These are phyloP conservation scores for Margaritifera margaritifera DNA, from an alignment of 2,888 invertebrate species.

Conservation along the genomic window DNA sequence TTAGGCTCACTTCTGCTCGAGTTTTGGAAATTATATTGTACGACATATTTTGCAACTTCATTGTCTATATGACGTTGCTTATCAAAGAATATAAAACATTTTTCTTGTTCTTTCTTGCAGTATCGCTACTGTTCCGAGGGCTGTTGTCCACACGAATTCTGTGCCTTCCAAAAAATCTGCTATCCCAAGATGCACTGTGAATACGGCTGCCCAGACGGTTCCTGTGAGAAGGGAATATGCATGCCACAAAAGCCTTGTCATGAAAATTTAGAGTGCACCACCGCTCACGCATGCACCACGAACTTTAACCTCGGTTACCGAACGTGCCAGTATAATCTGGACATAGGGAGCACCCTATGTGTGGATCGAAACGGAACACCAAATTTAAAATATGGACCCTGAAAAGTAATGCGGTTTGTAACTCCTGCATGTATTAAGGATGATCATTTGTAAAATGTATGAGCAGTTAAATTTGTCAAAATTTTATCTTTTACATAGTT, in stretches of 20 bases:
- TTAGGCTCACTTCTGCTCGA: too few relatives aligned
- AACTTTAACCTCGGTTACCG: constrained; percentile 66
- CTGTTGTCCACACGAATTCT: constrained; percentile 66
- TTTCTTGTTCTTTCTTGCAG: constrained; percentile 44
- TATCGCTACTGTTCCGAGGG: constrained; percentile 64
- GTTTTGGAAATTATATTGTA: too few relatives aligned
- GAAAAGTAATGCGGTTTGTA: too few relatives aligned
- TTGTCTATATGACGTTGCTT: too few relatives aligned
- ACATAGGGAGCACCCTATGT: constrained; percentile 61
- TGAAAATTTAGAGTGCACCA: constrained; percentile 40
- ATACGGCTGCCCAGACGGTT: constrained; percentile 65
- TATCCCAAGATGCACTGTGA: constrained; percentile 64
- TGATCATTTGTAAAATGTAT: too few relatives aligned
- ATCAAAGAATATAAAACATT: too few relatives aligned
- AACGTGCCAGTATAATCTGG: constrained; percentile 66
- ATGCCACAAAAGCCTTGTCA: constrained; percentile 58
- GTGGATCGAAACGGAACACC: constrained; percentile 56
- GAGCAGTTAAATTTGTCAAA: too few relatives aligned
- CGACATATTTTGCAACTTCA: too few relatives aligned
- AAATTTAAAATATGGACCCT: too few relatives aligned
- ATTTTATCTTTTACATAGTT: too few relatives aligned
- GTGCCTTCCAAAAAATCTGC: constrained; percentile 64
- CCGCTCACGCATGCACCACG: constrained; percentile 56
- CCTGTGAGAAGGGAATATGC: constrained; percentile 59
- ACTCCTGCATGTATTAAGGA: too few relatives aligned